Base-by-base conservation (phyloP, 2,113 vertebrate genomes). In the Nothobranchius furzeri region DNA sequence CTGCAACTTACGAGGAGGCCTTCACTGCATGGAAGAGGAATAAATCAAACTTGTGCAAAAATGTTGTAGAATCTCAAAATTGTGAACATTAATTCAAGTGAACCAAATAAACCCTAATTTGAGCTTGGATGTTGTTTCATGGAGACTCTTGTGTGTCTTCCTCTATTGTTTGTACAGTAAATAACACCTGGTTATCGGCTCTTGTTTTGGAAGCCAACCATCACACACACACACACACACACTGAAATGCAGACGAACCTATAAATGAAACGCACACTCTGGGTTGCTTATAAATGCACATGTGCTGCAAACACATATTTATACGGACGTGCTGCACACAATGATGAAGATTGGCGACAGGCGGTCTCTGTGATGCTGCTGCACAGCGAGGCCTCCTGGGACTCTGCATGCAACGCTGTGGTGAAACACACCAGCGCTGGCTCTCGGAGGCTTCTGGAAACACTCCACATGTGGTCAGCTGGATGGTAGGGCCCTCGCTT, bases 111-210 rank as follows among this genome's bases (percentile, higher is more conserved):
- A 40, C 37, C 30, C 30, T 3, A 30, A 30, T 30, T 30, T 30
- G 30, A 30, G 30, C 30, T 30, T 30, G 4, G 30, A 30, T 30
- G 30, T 30, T 4, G 30, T 30, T 1, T 30, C 20, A 20, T 20
- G 20, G 20, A 20, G 20, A 20, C 30, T 42, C 36, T 60, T 60
- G 52, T 24, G 64, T 64, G 46, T 46, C 36, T 68, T 75, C 81
- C 51, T 82, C 79, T 90, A 84, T 91, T 86, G 88, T 90, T 92
- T 91, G 87, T 74, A 71, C 55, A 85, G 81, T 85, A 90, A 88
- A 92, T 92, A 87, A 91, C 92, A 85, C 87, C 85, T 85, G 76
- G 85, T 85, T 86, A 86, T 89, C 85, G 86, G 76, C 78, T 83
- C 77, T 63, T 17, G 46, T 42, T 46, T 69, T 57, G 75, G 69